These are phyloP conservation scores for Campylomormyrus numenius DNA, from an alignment of 2,113 vertebrate genomes.

Conservation along the genomic window DNA sequence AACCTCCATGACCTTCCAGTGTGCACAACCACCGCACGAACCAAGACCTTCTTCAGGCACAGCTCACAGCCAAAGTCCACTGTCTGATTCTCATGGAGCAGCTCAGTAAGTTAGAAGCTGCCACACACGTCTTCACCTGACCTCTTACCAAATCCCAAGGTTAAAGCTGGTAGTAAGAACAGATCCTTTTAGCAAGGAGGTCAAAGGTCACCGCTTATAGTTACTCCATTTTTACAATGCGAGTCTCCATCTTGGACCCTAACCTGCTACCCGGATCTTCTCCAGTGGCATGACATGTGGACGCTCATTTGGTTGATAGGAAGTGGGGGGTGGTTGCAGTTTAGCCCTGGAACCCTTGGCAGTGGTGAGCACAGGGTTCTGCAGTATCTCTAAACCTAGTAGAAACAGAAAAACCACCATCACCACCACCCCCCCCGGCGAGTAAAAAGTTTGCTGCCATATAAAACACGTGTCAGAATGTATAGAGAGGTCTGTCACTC, in stretches of 20 bases:
- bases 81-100: neutral
- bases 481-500: slow-evolving; percentile 36
- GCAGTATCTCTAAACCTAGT: slow-evolving; percentile 3
- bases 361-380: neutral
- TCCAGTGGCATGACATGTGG: neutral
- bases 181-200: neutral
- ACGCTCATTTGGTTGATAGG: neutral
- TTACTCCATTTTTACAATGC: neutral
- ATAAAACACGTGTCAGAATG: slow-evolving; percentile 33
- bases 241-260: neutral
- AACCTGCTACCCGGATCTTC: neutral
- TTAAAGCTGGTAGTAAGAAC: neutral
- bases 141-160: neutral
- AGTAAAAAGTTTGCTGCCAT: slow-evolving; percentile 33
- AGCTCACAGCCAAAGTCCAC: neutral
- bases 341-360: neutral
- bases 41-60: neutral
- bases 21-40: neutral
- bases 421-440: neutral
- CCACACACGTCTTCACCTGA: neutral
- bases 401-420: neutral
- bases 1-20: neutral
- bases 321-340: neutral
- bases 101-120: neutral
- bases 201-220: neutral